Evolutionary conservation across 2,888 invertebrate genomes (phyloP).

Genomic region (Nomada ruficornis): DNA sequence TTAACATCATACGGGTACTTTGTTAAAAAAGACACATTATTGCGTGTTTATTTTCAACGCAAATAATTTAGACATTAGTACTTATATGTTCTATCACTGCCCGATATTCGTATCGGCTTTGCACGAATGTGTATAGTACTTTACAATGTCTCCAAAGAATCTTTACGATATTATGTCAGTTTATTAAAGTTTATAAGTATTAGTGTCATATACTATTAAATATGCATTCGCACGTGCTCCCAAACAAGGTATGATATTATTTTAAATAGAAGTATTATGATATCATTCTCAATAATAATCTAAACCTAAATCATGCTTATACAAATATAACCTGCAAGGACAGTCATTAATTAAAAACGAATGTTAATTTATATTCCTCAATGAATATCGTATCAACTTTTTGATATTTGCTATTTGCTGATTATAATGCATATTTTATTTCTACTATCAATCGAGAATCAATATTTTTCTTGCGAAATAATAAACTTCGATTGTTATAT

Average conservation of each 20-base stretch:
- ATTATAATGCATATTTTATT: background rate
- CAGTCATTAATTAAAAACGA: conserved; percentile 12
- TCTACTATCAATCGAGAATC: background rate
- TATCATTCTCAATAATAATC: background rate
- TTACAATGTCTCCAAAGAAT: conserved; percentile 41
- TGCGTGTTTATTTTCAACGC: background rate
- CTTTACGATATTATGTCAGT: conserved; percentile 58
- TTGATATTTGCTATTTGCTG: background rate
- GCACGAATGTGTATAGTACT: conserved; percentile 52
- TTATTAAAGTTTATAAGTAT: conserved; percentile 57
- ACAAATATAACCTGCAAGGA: conserved; percentile 67
- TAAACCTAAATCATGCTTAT: conserved; percentile 18
- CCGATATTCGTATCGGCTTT: background rate
- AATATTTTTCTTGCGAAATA: background rate
- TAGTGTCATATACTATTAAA: conserved; percentile 47
- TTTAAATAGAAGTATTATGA: conserved; percentile 10
- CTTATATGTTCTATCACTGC: background rate
- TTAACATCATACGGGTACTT: background rate
- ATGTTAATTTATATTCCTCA: conserved; percentile 9
- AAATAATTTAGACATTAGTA: too few relatives aligned
- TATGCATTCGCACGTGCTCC: conserved; percentile 71
- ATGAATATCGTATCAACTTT: background rate
- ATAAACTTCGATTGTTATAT: background rate
- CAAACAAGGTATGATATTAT: conserved; percentile 74
- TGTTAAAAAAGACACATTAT: background rate